Percentiles rank a stretch among this genome's conserved stretches.
These are phyloP conservation scores for Mellivora capensis DNA, from an alignment of 2,113 vertebrate species.

Conservation along the genomic window DNA sequence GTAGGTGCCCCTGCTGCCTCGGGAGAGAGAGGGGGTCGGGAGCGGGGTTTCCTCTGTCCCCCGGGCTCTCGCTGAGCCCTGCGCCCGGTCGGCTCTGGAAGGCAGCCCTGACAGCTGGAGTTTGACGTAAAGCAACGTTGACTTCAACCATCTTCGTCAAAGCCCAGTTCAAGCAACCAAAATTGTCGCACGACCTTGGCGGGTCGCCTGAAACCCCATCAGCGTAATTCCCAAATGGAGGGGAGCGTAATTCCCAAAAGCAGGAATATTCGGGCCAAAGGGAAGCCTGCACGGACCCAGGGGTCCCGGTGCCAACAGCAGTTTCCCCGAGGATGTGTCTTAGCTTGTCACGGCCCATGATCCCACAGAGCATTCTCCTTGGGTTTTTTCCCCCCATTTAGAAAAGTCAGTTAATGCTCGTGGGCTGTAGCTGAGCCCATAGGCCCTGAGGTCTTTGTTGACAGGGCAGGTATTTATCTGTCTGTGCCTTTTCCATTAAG, in stretches of 20 bases:
- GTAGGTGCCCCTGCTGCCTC: rapidly evolving
- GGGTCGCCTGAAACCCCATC: neutral
- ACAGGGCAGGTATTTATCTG: neutral
- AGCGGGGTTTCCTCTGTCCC: neutral
- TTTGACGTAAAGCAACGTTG: neutral
- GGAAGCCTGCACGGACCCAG: rapidly evolving
- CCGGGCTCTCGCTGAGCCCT: rapidly evolving
- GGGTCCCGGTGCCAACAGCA: too few relatives aligned
- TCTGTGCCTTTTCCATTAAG: neutral
- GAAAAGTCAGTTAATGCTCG: neutral
- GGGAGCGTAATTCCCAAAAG: rapidly evolving
- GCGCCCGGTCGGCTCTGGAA: neutral
- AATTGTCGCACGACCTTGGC: rapidly evolving
- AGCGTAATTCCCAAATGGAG: neutral
- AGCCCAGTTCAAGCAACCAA: neutral
- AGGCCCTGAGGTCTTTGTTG: neutral
- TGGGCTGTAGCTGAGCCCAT: neutral
- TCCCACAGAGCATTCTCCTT: neutral
- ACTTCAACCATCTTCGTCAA: neutral
- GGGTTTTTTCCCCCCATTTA: neutral
- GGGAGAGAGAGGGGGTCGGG: too few relatives aligned
- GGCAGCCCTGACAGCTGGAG: too few relatives aligned
- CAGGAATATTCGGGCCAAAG: rapidly evolving
- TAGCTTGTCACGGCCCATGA: neutral
- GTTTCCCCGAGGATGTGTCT: neutral